Evolutionary conservation across 1,140 invertebrate genomes (phyloP).

Genomic region (Drosophila biarmipes): DNA sequence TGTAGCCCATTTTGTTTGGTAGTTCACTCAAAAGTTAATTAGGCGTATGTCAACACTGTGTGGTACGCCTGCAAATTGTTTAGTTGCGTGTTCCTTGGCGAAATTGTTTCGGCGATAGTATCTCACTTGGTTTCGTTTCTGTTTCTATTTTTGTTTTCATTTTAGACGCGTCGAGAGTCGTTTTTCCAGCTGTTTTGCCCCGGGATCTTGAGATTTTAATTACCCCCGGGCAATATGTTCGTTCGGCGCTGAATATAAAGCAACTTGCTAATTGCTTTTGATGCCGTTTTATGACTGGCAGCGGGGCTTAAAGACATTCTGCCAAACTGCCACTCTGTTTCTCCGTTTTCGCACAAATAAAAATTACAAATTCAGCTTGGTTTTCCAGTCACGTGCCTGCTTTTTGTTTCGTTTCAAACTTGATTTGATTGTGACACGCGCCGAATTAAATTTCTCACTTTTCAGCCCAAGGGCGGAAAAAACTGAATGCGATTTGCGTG

Average conservation of each 20-base stretch:
- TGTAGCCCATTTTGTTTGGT: slow-evolving; percentile 30
- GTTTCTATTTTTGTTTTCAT: slow-evolving; percentile 11
- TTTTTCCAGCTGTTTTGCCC: slow-evolving; percentile 24
- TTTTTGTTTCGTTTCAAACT: slow-evolving; percentile 53
- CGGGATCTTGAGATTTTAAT: slow-evolving; percentile 30
- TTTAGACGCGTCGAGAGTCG: slow-evolving; percentile 3
- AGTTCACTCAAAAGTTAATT: slow-evolving; percentile 75
- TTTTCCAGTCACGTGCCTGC: slow-evolving; percentile 60
- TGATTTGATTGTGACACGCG: slow-evolving; percentile 53
- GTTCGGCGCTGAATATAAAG: slow-evolving; percentile 16
- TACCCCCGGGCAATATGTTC: slow-evolving; percentile 39
- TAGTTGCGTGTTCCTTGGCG: slow-evolving; percentile 14
- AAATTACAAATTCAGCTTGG: slow-evolving; percentile 36
- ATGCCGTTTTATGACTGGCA: slow-evolving; percentile 47
- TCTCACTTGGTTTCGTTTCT: slow-evolving; percentile 19
- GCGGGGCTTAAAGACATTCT: slow-evolving; percentile 31
- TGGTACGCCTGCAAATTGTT: slow-evolving; percentile 19
- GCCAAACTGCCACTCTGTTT: slow-evolving; percentile 8
- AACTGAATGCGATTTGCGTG: slow-evolving; percentile 40
- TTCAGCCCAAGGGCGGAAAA: slow-evolving; percentile 16
- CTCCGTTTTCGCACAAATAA: slow-evolving; percentile 17
- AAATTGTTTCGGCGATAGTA: slow-evolving; percentile 14
- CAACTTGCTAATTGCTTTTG: slow-evolving; percentile 60
- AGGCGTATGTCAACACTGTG: slow-evolving; percentile 46
- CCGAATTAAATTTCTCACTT: slow-evolving; percentile 31